Evolutionary conservation across 1,140 invertebrate species (phyloP), one percentile per base, ranked within the genome.

Genomic region (Drosophila aff.): DNA sequence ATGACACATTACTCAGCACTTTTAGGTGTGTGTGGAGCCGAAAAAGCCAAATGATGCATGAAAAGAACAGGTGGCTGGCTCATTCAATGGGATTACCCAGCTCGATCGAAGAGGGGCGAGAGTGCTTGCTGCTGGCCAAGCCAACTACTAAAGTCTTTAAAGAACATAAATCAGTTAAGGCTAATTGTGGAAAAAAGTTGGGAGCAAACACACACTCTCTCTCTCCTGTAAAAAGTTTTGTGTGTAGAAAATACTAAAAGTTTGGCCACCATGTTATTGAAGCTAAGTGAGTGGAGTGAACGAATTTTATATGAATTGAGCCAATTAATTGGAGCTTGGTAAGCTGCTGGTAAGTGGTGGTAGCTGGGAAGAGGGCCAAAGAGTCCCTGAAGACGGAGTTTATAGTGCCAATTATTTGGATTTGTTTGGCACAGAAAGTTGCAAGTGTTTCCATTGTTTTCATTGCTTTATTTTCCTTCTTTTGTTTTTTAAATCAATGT

Each of bases 1-100:
- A 82, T 61, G 71, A 52, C 71, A 52, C 71, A 87, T 87, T 79
- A 86, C 80, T 83, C 84, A 79, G 83, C 83, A 82, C 47, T 65
- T 44, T 79, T 57, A 13, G n/a, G 18, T 46, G 44, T 21, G 10
- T 44, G 46, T 71, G 36, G 43, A 23, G 31, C 40, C 23, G 18
- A 50, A 69, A 49, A 68, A 41, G 69, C 69, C 67, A 69, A 83
- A 52, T 89, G 81, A 83, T 77, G 84, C 83, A 79, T 87, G 76
- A 83, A 77, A 68, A 52, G 61, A 76, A 67, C 84, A 87, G 83
- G 83, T 87, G 83, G 73, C 63, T 74, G 79, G 49, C 57, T 59
- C 44, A 73, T 62, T 53, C 49, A 74, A 38, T 46, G 63, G 68
- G 58, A 82, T 82, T 75, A 78, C 57, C 58, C 66, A 52, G 23